These are phyloP conservation scores for Drosophila pegasa DNA, from an alignment of 2,888 invertebrate genomes.

Conservation along the genomic window DNA sequence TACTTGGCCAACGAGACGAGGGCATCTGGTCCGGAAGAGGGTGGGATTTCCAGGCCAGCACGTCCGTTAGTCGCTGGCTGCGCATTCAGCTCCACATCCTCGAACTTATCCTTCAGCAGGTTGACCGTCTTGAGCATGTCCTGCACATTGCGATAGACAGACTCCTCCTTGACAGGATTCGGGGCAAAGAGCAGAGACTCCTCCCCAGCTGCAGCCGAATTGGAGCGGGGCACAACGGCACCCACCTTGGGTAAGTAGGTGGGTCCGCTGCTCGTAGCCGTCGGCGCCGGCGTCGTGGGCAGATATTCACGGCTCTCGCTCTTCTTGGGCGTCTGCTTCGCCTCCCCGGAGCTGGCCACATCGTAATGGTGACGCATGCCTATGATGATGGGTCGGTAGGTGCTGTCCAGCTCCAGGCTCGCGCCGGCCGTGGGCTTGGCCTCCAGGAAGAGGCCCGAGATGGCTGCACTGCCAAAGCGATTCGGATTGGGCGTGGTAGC, in stretches of 20 bases:
- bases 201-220: conserved; percentile 61
- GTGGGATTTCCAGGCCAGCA: conserved; percentile 89
- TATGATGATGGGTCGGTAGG: conserved; percentile 72
- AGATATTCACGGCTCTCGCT: conserved; percentile 61
- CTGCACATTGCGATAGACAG: conserved; percentile 88
- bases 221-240: conserved; percentile 52
- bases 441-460: conserved; percentile 62
- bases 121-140: conserved; percentile 89
- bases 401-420: conserved; percentile 56
- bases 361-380: conserved; percentile 78
- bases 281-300: conserved; percentile 67
- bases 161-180: conserved; percentile 65
- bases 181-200: conserved; percentile 77
- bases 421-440: conserved; percentile 60
- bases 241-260: conserved; percentile 79
- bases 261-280: conserved; percentile 77
- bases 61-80: conserved; percentile 85
- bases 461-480: conserved; percentile 63
- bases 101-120: conserved; percentile 86
- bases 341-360: conserved; percentile 64
- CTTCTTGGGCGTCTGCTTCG: conserved; percentile 50
- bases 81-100: conserved; percentile 84
- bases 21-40: conserved; percentile 91
- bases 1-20: conserved; percentile 92
- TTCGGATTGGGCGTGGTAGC: conserved; percentile 76